A percentile compares a stretch with the other conserved stretches of the same genome.
Conservation (phyloP, 2,113 vertebrate species). For the Dromiciops gliroides region DNA sequence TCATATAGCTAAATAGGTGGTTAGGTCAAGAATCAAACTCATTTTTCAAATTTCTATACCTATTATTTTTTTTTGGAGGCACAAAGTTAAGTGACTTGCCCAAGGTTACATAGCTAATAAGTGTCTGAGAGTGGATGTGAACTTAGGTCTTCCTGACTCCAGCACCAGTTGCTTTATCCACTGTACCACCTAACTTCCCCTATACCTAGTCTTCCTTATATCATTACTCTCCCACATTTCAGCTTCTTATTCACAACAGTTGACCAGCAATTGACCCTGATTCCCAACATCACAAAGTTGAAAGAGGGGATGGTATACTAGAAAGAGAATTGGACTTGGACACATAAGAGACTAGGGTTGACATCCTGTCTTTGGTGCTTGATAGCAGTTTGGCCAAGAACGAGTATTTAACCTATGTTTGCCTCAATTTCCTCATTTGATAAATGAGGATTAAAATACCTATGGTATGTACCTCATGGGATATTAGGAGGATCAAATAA, state of each 20-base stretch:
- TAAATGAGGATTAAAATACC: too few species aligned
- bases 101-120: neutral
- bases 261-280: neutral
- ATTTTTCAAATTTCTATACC: neutral
- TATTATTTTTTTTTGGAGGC: neutral
- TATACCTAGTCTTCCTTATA: neutral
- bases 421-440: neutral
- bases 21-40: neutral
- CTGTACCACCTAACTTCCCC: too few species aligned
- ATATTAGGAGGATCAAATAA: neutral
- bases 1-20: neutral
- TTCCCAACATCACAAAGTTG: neutral
- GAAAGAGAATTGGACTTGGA: neutral
- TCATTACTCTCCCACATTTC: neutral
- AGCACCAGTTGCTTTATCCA: neutral
- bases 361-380: neutral
- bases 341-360: neutral
- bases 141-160: neutral
- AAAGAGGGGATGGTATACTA: neutral
- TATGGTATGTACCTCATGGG: neutral
- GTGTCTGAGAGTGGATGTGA: neutral
- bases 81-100: neutral
- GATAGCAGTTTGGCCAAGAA: neutral
- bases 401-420: neutral
- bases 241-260: neutral